Evolutionary conservation across 2,113 vertebrate genomes (phyloP).

Genomic region (Platichthys stellatus): DNA sequence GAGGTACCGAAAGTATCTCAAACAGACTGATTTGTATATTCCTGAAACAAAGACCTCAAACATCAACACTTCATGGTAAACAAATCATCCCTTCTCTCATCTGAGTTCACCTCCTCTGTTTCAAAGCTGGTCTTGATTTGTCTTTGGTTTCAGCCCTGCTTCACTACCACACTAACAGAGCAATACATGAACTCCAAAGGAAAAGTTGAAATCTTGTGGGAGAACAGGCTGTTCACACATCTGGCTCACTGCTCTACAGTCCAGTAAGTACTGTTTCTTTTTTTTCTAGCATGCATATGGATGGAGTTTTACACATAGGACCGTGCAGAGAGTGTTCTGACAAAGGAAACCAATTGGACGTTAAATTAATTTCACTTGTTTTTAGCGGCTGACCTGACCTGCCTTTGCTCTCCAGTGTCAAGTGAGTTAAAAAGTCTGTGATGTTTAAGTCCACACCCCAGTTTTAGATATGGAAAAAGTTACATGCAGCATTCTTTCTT

Average conservation of each 20-base stretch:
- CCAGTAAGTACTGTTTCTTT: slow-evolving; percentile 31
- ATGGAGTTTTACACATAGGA: slow-evolving; percentile 41
- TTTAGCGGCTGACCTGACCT: slow-evolving; percentile 1
- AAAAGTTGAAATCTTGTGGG: slow-evolving; percentile 69
- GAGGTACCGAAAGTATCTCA: slow-evolving; percentile 67
- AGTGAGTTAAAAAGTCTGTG: background rate
- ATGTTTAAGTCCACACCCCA: background rate
- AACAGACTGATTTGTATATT: slow-evolving; percentile 82
- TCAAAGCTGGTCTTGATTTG: slow-evolving; percentile 74
- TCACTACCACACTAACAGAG: slow-evolving; percentile 51
- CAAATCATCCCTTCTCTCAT: slow-evolving; percentile 70
- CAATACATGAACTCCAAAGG: slow-evolving; percentile 60
- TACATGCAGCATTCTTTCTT: background rate
- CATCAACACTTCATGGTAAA: slow-evolving; percentile 80
- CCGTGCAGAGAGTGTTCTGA: slow-evolving; percentile 32
- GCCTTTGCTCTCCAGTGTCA: background rate
- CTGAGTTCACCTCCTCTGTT: slow-evolving; percentile 72
- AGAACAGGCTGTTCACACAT: slow-evolving; percentile 73
- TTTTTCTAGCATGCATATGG: slow-evolving; percentile 36
- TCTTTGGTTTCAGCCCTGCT: slow-evolving; percentile 65
- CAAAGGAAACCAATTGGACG: slow-evolving; percentile 13
- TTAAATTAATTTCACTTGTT: slow-evolving; percentile 12
- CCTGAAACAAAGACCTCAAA: slow-evolving; percentile 76
- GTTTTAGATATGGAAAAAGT: slow-evolving; percentile 5
- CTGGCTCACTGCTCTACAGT: slow-evolving; percentile 61